A percentile compares a stretch with the other conserved stretches of the same genome.
Conservation (phyloP, 2,113 vertebrate species). For the Lophochroa leadbeateri region DNA sequence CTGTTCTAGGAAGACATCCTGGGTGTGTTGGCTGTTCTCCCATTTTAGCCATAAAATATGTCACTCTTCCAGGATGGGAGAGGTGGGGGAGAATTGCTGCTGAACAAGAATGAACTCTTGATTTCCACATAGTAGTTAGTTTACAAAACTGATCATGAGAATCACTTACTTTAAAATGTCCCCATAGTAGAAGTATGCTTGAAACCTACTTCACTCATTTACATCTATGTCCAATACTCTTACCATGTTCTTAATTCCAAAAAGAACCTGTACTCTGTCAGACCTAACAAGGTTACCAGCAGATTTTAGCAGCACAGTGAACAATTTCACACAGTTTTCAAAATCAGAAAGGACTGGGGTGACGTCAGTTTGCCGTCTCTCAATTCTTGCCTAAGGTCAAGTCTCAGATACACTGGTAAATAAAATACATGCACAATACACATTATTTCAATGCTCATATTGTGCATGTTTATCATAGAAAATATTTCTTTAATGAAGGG, state of each 20-base stretch:
- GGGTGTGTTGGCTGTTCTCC: background rate
- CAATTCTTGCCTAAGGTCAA: background rate
- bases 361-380: background rate
- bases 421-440: background rate
- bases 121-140: background rate
- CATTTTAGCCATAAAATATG: slow-evolving; percentile 27
- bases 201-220: background rate
- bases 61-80: background rate
- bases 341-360: background rate
- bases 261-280: slow-evolving; percentile 19
- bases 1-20: background rate
- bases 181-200: background rate
- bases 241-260: background rate
- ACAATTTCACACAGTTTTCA: slow-evolving; percentile 5
- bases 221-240: background rate
- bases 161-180: background rate
- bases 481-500: background rate
- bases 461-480: background rate
- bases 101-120: background rate
- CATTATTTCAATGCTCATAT: background rate
- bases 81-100: background rate
- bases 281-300: background rate
- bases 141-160: background rate
- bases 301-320: slow-evolving; percentile 23
- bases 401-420: background rate